Conservation (phyloP, 2,888 invertebrate genomes). For the Diplazon laetatorius region DNA sequence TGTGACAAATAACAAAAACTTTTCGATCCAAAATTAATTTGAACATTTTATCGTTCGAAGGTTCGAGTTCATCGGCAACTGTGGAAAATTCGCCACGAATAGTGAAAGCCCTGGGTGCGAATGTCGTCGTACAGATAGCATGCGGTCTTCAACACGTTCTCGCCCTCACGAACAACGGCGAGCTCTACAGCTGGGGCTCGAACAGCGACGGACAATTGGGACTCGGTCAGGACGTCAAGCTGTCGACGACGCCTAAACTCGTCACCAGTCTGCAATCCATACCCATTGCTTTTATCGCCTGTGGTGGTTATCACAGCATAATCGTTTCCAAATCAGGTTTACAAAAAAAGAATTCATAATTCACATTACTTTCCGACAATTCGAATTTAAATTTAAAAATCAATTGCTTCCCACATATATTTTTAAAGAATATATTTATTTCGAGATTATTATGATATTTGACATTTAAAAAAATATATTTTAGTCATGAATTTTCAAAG, state of each 20-base stretch:
- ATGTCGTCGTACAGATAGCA: constrained; percentile 92
- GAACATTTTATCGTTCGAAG: constrained; percentile 61
- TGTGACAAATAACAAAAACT: not conserved
- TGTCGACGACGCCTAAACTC: constrained; percentile 86
- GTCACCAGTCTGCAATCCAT: constrained; percentile 88
- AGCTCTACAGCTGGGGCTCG: constrained; percentile 93
- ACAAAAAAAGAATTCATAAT: constrained; percentile 27
- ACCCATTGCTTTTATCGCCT: constrained; percentile 90
- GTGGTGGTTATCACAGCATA: constrained; percentile 92
- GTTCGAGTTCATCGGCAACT: constrained; percentile 72
- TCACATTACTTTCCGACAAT: too few relatives aligned
- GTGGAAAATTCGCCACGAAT: constrained; percentile 87
- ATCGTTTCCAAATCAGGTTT: constrained; percentile 89
- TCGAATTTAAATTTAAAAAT: too few relatives aligned
- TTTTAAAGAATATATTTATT: too few relatives aligned
- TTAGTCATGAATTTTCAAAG: too few relatives aligned
- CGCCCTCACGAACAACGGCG: constrained; percentile 93
- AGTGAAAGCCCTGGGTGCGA: constrained; percentile 89
- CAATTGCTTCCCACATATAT: too few relatives aligned
- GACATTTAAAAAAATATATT: too few relatives aligned
- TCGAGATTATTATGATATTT: too few relatives aligned
- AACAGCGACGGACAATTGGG: constrained; percentile 93
- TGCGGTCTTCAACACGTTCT: constrained; percentile 93
- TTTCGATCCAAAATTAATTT: too few relatives aligned
- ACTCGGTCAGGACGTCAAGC: constrained; percentile 85